phyloP scores from a whole-genome alignment of 2,888 invertebrate species.

The Eledone cirrhosa region DNA sequence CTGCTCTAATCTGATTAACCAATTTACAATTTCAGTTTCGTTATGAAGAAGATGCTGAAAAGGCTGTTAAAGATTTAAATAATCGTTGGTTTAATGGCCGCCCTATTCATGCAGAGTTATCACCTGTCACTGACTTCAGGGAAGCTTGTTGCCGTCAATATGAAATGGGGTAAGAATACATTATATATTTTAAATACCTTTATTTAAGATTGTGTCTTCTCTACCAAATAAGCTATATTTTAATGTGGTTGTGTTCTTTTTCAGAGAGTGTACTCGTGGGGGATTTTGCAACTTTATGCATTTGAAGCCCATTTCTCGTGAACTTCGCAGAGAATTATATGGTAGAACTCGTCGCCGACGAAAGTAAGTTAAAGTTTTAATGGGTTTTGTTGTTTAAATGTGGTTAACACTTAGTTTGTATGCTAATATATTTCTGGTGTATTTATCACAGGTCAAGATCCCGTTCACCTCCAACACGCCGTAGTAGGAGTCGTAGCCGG shows the following conservation, averaged over 20 bases:
- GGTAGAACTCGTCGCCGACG: slow-evolving; percentile 50
- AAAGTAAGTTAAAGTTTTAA: background rate
- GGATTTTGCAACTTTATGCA: slow-evolving; percentile 99
- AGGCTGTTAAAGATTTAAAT: slow-evolving; percentile 94
- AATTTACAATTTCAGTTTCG: slow-evolving; percentile 87
- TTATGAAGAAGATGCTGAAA: slow-evolving; percentile 97
- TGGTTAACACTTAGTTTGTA: background rate
- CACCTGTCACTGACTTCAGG: slow-evolving; percentile 98
- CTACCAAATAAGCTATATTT: background rate
- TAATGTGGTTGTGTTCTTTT: slow-evolving; percentile 35
- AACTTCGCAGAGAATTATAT: slow-evolving; percentile 80
- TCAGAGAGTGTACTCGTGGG: slow-evolving; percentile 91
- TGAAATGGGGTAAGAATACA: slow-evolving; percentile 84
- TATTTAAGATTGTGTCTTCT: background rate
- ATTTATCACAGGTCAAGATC: slow-evolving; percentile 43
- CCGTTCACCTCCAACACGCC: slow-evolving; percentile 55
- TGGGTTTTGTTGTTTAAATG: background rate
- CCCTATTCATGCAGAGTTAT: slow-evolving; percentile 97
- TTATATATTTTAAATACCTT: background rate
- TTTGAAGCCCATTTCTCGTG: slow-evolving; percentile 95
- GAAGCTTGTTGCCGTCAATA: slow-evolving; percentile 99
- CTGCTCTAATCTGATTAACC: too few relatives aligned
- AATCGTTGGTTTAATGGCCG: slow-evolving; percentile 99
- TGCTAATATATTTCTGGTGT: background rate
- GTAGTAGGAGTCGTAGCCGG: slow-evolving; percentile 46